phyloP scores from a whole-genome alignment of 2,113 vertebrate species.

The Cyprinus carpio region DNA sequence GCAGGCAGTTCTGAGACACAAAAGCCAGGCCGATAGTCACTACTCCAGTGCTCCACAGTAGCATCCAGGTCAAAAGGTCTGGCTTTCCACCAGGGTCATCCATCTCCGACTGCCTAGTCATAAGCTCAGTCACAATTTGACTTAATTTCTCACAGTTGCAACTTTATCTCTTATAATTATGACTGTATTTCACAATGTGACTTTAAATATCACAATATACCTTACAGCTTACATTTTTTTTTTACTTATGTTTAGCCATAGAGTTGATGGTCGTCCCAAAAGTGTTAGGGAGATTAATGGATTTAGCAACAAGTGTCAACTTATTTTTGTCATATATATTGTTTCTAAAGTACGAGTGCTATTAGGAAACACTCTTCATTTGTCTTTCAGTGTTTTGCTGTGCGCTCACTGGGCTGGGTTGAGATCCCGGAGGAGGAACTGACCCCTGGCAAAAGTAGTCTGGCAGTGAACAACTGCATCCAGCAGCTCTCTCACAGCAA shows the following conservation, averaged over 20 bases:
- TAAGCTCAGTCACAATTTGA: neutral
- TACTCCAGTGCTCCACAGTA: no score
- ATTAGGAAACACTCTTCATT: neutral
- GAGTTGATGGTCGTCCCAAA: neutral
- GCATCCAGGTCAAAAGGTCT: no score
- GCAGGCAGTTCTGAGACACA: no score
- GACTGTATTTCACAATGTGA: neutral
- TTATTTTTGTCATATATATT: neutral
- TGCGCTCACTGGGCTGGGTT: conserved; percentile 93
- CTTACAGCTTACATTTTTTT: neutral
- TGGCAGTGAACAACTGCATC: conserved; percentile 94
- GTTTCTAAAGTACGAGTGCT: neutral
- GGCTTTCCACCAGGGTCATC: no score
- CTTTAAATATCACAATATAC: neutral
- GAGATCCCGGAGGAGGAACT: conserved; percentile 95
- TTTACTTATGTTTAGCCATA: neutral
- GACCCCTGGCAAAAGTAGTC: conserved; percentile 93
- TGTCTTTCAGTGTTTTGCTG: conserved; percentile 85
- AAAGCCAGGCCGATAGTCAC: no score
- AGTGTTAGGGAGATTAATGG: neutral
- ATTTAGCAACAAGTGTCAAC: neutral
- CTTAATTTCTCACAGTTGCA: neutral
- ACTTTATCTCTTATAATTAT: neutral
- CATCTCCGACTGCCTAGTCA: no score
- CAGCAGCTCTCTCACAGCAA: conserved; percentile 91